These are phyloP conservation scores for Chloroceryle aenea DNA, from an alignment of 2,113 vertebrate species.

Conservation along the genomic window DNA sequence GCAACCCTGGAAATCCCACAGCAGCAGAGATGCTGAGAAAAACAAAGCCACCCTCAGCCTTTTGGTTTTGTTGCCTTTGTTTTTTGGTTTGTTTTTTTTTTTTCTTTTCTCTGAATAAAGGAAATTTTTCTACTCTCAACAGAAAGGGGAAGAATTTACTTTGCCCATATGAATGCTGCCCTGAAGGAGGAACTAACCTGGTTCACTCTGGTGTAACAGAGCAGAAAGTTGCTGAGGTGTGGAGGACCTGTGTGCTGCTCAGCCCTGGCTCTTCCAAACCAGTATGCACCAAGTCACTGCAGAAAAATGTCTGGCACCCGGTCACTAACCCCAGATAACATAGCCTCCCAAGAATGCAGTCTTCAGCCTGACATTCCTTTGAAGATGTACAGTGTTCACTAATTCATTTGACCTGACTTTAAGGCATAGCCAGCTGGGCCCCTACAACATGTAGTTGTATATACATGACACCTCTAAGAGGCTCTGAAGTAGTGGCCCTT, in stretches of 20 bases:
- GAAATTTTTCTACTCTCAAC: not conserved
- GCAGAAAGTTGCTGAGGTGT: conserved; percentile 7
- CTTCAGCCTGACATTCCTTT: not conserved
- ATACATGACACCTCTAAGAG: not conserved
- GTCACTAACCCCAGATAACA: not conserved
- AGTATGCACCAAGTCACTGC: not conserved
- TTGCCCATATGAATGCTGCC: not conserved
- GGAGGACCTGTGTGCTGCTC: not conserved
- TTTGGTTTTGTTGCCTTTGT: too few relatives aligned
- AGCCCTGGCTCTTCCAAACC: not conserved
- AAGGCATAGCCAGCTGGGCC: not conserved
- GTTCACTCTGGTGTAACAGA: conserved; percentile 5
- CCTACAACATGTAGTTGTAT: rapidly evolving
- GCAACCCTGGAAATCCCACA: not conserved
- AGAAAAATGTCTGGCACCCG: not conserved
- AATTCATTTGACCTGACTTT: not conserved
- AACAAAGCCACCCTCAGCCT: not conserved
- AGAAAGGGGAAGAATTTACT: conserved; percentile 25
- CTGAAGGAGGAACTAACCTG: conserved; percentile 42
- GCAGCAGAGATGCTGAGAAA: not conserved
- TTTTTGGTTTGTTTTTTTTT: too few relatives aligned
- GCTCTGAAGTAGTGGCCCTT: not conserved
- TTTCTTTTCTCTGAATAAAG: not conserved
- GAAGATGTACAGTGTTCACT: not conserved
- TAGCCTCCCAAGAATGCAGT: not conserved